These are phyloP conservation scores for Laothoe populi DNA, from an alignment of 2,888 invertebrate species.

Conservation along the genomic window DNA sequence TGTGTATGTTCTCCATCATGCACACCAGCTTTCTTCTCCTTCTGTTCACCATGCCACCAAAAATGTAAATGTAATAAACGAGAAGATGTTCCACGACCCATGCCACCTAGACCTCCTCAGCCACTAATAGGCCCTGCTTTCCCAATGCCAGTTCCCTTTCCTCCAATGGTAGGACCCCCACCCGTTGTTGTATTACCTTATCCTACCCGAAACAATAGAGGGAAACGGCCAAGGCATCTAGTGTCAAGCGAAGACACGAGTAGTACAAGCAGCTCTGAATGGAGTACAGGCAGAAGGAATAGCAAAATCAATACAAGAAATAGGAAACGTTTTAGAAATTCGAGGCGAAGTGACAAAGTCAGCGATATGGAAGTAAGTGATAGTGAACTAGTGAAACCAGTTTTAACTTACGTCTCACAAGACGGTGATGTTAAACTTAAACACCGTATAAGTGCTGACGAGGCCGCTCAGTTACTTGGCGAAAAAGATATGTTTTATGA, in stretches of 20 bases:
- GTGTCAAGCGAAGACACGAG: conserved; percentile 7
- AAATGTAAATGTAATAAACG: conserved; percentile 62
- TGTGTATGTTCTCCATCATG: conserved; percentile 66
- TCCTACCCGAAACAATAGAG: not conserved
- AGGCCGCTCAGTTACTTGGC: conserved; percentile 48
- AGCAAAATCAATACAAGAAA: conserved; percentile 27
- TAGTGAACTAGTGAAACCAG: conserved; percentile 42
- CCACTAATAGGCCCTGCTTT: conserved; percentile 39
- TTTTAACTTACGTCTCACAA: conserved; percentile 45
- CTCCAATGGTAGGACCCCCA: not conserved
- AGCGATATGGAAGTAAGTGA: conserved; percentile 31
- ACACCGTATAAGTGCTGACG: conserved; percentile 54
- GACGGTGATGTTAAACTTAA: conserved; percentile 57
- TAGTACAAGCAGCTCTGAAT: conserved; percentile 21
- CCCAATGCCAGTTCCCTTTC: conserved; percentile 39
- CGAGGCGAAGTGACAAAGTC: conserved; percentile 32
- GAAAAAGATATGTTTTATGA: conserved; percentile 29
- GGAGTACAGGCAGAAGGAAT: conserved; percentile 9
- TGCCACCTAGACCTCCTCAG: conserved; percentile 42
- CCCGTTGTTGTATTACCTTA: not conserved
- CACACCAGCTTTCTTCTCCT: conserved; percentile 71
- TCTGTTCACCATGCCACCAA: conserved; percentile 69
- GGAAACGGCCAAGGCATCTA: not conserved
- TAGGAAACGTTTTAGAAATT: conserved; percentile 14
- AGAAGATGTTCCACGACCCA: conserved; percentile 49